Evolutionary conservation across 2,113 vertebrate genomes (phyloP).

Genomic region (Myodes glareolus): DNA sequence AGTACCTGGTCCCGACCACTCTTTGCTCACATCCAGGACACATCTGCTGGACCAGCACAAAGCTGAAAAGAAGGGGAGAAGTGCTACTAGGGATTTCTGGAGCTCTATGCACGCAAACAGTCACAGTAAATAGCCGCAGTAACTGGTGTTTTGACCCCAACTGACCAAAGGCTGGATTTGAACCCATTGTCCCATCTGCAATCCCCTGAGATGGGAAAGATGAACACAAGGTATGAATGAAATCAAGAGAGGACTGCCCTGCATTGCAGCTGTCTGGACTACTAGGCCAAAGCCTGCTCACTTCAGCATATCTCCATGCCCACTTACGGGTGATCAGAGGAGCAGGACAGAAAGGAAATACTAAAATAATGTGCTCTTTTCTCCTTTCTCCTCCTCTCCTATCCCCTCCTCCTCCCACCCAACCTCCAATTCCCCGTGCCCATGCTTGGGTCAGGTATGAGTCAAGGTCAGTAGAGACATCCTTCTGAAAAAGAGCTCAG

Average conservation of each 20-base stretch:
- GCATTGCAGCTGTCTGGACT: not conserved
- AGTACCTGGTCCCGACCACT: not conserved
- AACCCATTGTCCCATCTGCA: conserved; percentile 25
- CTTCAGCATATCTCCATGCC: not conserved
- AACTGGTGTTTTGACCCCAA: not conserved
- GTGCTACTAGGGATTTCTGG: not conserved
- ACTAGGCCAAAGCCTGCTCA: not conserved
- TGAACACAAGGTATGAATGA: not conserved
- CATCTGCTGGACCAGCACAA: not conserved
- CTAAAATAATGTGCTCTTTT: conserved; percentile 62
- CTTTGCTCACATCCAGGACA: not conserved
- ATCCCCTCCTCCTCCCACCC: not conserved
- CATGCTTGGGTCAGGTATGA: not conserved
- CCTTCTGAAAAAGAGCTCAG: conserved; percentile 57
- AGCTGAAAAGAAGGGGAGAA: not conserved
- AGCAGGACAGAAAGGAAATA: conserved; percentile 44
- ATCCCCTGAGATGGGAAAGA: not conserved
- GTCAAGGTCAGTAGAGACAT: conserved; percentile 39
- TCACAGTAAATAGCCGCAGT: not conserved
- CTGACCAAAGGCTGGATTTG: not conserved
- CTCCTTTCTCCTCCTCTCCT: not conserved
- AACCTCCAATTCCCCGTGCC: conserved; percentile 1
- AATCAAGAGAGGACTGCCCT: not conserved
- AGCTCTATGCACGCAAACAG: not conserved
- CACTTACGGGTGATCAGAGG: conserved; percentile 6